Conservation (phyloP, 2,797 vertebrate species). For the Echeneis naucrates region DNA sequence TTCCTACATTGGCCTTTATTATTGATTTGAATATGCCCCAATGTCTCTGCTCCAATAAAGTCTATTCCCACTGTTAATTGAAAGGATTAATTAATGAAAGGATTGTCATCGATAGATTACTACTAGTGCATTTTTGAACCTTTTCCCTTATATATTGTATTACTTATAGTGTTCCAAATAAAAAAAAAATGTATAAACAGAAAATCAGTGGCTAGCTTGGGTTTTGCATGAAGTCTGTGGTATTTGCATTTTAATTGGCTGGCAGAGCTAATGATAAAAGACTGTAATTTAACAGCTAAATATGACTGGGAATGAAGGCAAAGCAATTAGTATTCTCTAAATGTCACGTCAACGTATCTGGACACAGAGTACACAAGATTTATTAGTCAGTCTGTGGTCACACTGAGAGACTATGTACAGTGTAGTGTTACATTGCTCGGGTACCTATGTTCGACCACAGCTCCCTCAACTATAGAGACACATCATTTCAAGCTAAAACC, state of each 20-base stretch:
- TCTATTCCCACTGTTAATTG: conserved; percentile 23
- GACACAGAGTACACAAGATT: conserved; percentile 32
- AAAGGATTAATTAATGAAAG: too few species aligned
- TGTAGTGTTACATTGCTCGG: conserved; percentile 30
- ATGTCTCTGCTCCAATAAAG: conserved; percentile 18
- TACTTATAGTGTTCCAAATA: conserved; percentile 21
- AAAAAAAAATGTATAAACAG: conserved; percentile 36
- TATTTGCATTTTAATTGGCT: conserved; percentile 67
- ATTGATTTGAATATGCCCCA: conserved; percentile 32
- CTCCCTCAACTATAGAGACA: conserved; percentile 18
- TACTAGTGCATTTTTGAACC: conserved; percentile 1
- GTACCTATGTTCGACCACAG: conserved; percentile 34
- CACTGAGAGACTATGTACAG: conserved; percentile 20
- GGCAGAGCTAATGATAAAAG: conserved; percentile 55
- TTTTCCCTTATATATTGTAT: conserved; percentile 21
- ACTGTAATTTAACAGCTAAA: conserved; percentile 51
- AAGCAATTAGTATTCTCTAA: conserved; percentile 61
- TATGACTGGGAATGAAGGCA: conserved; percentile 41
- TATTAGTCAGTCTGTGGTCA: conserved; percentile 40
- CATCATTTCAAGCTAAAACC: conserved; percentile 47
- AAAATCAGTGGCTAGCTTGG: conserved; percentile 21
- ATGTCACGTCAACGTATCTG: conserved; percentile 55
- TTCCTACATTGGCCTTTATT: conserved; percentile 22
- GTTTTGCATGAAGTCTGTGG: conserved; percentile 36
- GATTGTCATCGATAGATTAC: conserved; percentile 13